Base-by-base conservation (phyloP, 1,140 invertebrate genomes). In the Panagrolaimus sp. region DNA sequence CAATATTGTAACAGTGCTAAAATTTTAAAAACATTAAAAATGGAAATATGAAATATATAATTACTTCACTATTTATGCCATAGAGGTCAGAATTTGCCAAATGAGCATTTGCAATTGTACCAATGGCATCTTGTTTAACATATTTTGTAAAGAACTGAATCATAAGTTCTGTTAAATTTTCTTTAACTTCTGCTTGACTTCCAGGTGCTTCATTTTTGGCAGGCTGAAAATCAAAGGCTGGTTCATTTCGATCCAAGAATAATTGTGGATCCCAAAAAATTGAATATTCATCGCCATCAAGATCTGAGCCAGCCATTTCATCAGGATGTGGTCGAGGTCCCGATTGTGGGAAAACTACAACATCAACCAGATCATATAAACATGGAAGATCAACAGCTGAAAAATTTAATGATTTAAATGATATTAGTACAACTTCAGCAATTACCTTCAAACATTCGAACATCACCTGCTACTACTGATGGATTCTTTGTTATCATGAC, bases 281-380 rank as follows among this genome's bases (percentile, higher is more conserved):
- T 42, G 74, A 75, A 69, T 85, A 84, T 64, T 84, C 82, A 71
- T 84, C 84, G 11, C 84, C 84, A 73, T 85, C 84, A 43, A 84
- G 69, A 75, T 84, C 84, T 8, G n/a, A 72, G 77, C 83, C 83
- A 43, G 84, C 83, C 84, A 85, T 85, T 72, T 86, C 84, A 74
- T 85, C 82, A 2, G 84, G 72, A 74, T 86, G 84, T 11, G 84
- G 84, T 64, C 84, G 70, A 27, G 72, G 67, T 9, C 84, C 84
- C 63, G 77, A 66, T 8, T 73, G 57, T 9, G 84, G 85, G 68
- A 86, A 85, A 1, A 86, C 84, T 27, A 85, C 77, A 48, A 84
- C 85, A 72, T 85, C 85, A 31, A 71, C 68, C 11, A 85, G 70
- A 72, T 85, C 80, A 51, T 73, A 67, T 14, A 85, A 70, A 11